Base-by-base conservation (phyloP, 2,113 vertebrate species). In the Ptilonorhynchus violaceus region DNA sequence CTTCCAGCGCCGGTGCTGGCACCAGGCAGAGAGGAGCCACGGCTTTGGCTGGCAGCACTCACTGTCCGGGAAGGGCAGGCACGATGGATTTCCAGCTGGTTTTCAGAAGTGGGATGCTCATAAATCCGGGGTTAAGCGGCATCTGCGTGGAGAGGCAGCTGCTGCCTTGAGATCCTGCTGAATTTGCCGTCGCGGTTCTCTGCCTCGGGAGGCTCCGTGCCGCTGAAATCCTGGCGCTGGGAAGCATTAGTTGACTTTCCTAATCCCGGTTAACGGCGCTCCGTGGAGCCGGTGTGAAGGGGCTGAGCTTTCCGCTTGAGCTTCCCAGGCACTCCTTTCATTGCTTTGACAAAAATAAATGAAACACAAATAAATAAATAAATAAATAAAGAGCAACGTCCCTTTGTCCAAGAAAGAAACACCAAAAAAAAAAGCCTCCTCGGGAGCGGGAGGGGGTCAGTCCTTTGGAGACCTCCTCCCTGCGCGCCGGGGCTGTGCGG, bases 181-280 rank as follows among this genome's bases (percentile, higher is more conserved):
- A 6, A 9, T 86, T 56, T 33, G 69, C 88, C 8, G 87, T 13
- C 21, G 13, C 33, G 9, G 49, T 11, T 77, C 49, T 33, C 41
- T 21, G 72, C 85, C 70, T 49, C 42, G 4, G 92, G 53, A 59
- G 58, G 74, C 91, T 96, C 76, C 47, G 91, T 13, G 62, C 66
- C 24, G 88, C 31, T 14, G 47, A 21, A 85, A 86, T 88, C 79
- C 72, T 1, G 68, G 15, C 1, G 77, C 94, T 83, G 42, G 6
- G 89, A 41, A 88, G 92, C 96, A 37, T 81, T 3, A 59, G 83
- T 93, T 76, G 95, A 93, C 88, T 96, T 95, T 88, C 72, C 39
- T 42, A 72, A 76, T 94, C 85, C 75, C 67, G 10, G 42, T 59
- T 50, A 80, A 14, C 23, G 12, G 83, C 44, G 2, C 1, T 6